These are phyloP conservation scores for Drosophila robusta DNA, from an alignment of 2,888 invertebrate species.

Conservation along the genomic window DNA sequence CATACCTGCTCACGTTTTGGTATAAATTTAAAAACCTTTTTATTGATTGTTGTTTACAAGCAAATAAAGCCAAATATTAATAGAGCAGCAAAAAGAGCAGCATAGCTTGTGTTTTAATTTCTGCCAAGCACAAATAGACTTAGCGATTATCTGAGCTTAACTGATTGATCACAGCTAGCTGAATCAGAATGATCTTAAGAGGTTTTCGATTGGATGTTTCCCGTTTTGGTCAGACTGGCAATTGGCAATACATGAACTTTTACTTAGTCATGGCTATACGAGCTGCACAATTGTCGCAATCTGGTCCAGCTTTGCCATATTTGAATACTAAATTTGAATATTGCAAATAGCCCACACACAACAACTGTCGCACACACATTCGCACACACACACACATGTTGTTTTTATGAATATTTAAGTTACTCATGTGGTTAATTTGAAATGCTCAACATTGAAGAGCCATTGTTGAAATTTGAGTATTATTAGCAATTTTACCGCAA, in stretches of 20 bases:
- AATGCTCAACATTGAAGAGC: conserved; percentile 43
- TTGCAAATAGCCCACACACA: conserved; percentile 43
- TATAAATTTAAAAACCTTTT: no score
- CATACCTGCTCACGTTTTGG: no score
- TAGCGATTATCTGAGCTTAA: background rate
- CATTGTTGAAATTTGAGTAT: conserved; percentile 76
- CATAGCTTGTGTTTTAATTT: background rate
- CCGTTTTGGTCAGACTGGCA: conserved; percentile 47
- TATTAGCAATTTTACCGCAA: conserved; percentile 79
- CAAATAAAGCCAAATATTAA: no score
- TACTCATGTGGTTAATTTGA: conserved; percentile 50
- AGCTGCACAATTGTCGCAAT: conserved; percentile 58
- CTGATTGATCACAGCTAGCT: conserved; percentile 21
- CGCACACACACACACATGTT: background rate
- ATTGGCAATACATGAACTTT: conserved; percentile 44
- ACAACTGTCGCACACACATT: conserved; percentile 13
- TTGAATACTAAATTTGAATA: conserved; percentile 54
- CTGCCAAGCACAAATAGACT: background rate
- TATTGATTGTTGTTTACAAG: no score
- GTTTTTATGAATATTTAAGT: conserved; percentile 32
- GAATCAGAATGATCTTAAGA: conserved; percentile 20
- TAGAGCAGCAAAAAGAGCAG: background rate
- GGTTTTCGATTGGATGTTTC: conserved; percentile 22
- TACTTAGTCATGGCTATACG: conserved; percentile 52
- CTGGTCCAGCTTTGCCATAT: conserved; percentile 53